These are phyloP conservation scores for Acanthis flammea DNA, from an alignment of 2,797 vertebrate genomes.

Conservation along the genomic window DNA sequence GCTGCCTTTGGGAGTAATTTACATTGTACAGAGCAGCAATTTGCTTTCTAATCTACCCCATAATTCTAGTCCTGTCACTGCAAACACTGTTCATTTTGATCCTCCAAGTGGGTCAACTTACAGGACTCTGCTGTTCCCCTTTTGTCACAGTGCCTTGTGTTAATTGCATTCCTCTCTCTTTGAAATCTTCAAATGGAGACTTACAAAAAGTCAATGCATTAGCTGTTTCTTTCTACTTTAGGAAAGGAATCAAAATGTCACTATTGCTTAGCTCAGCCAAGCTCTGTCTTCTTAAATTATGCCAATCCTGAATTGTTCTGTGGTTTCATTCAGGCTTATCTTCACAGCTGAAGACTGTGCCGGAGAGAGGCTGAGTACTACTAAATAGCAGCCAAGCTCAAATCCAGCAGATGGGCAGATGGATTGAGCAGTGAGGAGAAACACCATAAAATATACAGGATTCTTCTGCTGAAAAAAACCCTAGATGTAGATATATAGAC, in stretches of 20 bases:
- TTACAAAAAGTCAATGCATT: constrained; percentile 67
- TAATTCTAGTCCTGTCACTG: constrained; percentile 71
- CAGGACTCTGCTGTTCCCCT: constrained; percentile 59
- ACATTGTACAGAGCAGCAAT: constrained; percentile 63
- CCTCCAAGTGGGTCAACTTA: constrained; percentile 66
- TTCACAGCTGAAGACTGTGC: not conserved
- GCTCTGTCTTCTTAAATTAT: not conserved
- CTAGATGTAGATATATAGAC: not conserved
- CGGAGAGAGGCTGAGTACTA: not conserved
- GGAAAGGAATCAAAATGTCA: constrained; percentile 42
- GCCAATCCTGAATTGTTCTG: not conserved
- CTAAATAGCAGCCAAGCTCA: not conserved
- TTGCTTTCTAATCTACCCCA: constrained; percentile 70
- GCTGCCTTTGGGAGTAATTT: constrained; percentile 61
- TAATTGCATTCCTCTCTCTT: constrained; percentile 69
- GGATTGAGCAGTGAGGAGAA: not conserved
- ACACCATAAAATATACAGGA: not conserved
- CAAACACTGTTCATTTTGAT: constrained; percentile 68
- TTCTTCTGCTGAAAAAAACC: not conserved
- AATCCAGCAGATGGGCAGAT: not conserved
- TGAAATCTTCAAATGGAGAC: constrained; percentile 65
- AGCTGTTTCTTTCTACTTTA: constrained; percentile 54
- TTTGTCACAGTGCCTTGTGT: constrained; percentile 61
- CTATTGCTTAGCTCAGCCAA: constrained; percentile 18
- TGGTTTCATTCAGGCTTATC: constrained; percentile 4